These are phyloP conservation scores for Psittacula derbiana DNA, from an alignment of 2,797 vertebrate species.

Conservation along the genomic window DNA sequence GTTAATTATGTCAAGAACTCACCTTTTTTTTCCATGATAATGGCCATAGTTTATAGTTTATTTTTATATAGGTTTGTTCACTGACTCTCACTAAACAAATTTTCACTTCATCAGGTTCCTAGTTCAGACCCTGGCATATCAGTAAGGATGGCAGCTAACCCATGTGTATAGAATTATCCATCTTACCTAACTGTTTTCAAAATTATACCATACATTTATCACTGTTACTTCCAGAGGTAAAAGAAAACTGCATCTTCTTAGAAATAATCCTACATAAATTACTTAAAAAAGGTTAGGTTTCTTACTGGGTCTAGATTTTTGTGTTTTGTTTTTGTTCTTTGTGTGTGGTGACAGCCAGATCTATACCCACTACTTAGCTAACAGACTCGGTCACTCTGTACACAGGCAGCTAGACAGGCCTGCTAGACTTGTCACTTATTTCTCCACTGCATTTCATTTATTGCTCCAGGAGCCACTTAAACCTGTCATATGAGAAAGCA, in stretches of 20 bases:
- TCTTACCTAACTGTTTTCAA: not conserved
- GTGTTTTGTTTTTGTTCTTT: too few relatives aligned
- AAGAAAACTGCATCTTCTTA: not conserved
- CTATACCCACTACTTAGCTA: not conserved
- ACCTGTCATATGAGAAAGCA: not conserved
- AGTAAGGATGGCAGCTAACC: not conserved
- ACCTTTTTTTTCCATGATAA: not conserved
- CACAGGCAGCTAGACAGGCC: not conserved
- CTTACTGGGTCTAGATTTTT: not conserved
- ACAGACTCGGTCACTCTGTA: not conserved
- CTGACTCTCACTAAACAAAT: not conserved
- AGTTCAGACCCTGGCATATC: not conserved
- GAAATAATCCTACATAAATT: not conserved
- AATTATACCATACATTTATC: not conserved
- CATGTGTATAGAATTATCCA: not conserved
- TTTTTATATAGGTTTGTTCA: not conserved
- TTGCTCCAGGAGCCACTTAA: not conserved
- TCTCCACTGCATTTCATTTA: not conserved
- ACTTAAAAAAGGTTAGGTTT: rapidly evolving
- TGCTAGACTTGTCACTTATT: not conserved
- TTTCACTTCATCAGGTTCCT: not conserved
- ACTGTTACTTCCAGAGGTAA: not conserved
- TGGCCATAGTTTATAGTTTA: not conserved
- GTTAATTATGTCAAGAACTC: not conserved
- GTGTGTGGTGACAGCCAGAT: not conserved